A percentile compares a stretch with the other conserved stretches of the same genome.
phyloP scores from a whole-genome alignment of 2,888 invertebrate genomes.

The Macaria notata region DNA sequence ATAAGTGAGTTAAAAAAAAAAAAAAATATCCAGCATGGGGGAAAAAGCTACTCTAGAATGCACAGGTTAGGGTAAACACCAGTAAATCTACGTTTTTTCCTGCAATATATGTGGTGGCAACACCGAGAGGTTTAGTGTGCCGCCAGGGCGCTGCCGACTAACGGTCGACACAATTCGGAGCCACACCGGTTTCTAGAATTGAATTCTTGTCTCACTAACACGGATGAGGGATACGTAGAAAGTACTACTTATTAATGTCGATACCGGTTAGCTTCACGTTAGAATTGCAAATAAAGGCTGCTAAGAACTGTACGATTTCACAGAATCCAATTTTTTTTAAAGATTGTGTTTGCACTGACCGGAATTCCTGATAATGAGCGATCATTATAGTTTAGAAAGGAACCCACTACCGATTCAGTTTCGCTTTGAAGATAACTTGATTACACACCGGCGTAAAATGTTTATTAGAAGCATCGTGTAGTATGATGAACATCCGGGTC shows the following conservation, averaged over 20 bases:
- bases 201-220: constrained; percentile 18
- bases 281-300: neutral
- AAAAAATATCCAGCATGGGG: neutral
- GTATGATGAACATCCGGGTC: no score
- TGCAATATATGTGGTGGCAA: constrained; percentile 14
- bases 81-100: constrained; percentile 19
- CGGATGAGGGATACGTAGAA: constrained; percentile 12
- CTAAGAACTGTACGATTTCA: no score
- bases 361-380: no score
- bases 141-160: constrained; percentile 49
- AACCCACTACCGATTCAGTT: no score
- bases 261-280: neutral
- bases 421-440: no score
- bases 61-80: constrained; percentile 15
- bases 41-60: constrained; percentile 10
- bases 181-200: constrained; percentile 25
- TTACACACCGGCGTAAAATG: no score
- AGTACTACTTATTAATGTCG: constrained; percentile 2
- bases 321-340: no score
- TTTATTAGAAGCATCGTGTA: no score
- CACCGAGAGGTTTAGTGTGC: constrained; percentile 27
- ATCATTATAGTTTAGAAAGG: no score
- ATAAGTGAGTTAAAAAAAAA: no score
- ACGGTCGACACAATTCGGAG: constrained; percentile 61
- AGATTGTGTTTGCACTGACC: no score